These are phyloP conservation scores for Sula dactylatra DNA, from an alignment of 2,113 vertebrate genomes.

Conservation along the genomic window DNA sequence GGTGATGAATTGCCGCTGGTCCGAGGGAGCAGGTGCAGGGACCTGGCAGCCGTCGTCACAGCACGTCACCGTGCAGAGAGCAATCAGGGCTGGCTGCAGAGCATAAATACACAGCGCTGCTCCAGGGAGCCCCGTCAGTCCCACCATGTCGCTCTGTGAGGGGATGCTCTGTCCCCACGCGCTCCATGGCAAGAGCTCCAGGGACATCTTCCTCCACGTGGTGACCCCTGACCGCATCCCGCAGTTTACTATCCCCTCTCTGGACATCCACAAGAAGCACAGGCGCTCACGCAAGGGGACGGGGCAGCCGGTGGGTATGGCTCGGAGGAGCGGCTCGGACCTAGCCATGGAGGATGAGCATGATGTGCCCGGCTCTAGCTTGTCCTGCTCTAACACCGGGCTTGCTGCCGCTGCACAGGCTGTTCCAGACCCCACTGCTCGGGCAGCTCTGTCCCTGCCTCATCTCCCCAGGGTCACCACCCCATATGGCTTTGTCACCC, in stretches of 20 bases:
- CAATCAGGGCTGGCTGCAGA: background rate
- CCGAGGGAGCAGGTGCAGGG: background rate
- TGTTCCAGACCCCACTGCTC: slow-evolving; percentile 51
- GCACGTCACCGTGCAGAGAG: background rate
- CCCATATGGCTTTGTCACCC: slow-evolving; percentile 72
- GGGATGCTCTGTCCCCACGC: background rate
- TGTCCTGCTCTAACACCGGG: fast-evolving
- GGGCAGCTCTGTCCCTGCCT: slow-evolving; percentile 71
- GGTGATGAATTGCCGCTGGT: background rate
- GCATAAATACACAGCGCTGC: background rate
- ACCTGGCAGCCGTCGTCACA: background rate
- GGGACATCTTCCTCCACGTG: slow-evolving; percentile 21
- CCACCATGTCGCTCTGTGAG: background rate
- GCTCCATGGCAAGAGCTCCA: background rate
- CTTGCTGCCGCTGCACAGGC: background rate
- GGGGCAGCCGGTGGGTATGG: background rate
- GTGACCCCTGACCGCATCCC: slow-evolving; percentile 77
- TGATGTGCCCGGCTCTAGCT: fast-evolving
- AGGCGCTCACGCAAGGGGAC: background rate
- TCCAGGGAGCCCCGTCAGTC: background rate
- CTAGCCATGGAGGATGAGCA: background rate
- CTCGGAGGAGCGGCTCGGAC: slow-evolving; percentile 11
- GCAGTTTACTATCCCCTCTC: slow-evolving; percentile 76
- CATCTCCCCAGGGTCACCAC: slow-evolving; percentile 76
- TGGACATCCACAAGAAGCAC: slow-evolving; percentile 40